These are phyloP conservation scores for Catharus bicknelli DNA, from an alignment of 2,113 vertebrate species.

Conservation along the genomic window DNA sequence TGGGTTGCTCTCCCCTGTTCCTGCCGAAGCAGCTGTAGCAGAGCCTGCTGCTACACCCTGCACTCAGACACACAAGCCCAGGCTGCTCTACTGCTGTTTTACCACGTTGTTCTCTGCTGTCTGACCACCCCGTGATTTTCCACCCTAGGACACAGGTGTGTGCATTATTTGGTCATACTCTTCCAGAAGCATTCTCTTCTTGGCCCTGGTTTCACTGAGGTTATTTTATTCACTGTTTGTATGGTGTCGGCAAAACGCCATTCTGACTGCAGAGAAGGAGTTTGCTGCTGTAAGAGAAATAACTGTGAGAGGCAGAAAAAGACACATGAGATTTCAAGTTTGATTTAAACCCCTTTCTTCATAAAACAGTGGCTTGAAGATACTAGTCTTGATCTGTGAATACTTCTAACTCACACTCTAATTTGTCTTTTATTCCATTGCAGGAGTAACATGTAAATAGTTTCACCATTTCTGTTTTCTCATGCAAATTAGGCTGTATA, in stretches of 20 bases:
- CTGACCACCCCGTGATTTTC: accelerated
- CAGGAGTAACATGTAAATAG: background rate
- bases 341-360: background rate
- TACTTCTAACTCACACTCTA: background rate
- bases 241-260: background rate
- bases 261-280: background rate
- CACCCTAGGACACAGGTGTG: accelerated
- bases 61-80: too few relatives aligned
- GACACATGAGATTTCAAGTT: background rate
- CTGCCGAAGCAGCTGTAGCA: accelerated
- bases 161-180: background rate
- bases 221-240: background rate
- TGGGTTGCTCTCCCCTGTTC: background rate
- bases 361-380: background rate
- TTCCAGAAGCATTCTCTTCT: accelerated
- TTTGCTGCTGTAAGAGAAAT: background rate
- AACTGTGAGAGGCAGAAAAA: background rate
- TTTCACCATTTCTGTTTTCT: background rate
- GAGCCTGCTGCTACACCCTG: accelerated
- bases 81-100: background rate
- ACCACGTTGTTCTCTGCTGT: background rate
- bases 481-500: background rate
- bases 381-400: background rate
- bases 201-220: background rate
- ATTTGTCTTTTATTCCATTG: background rate